A percentile compares a stretch with the other conserved stretches of the same genome.
Conservation (phyloP, 2,888 invertebrate species). For the Melanchra persicariae region DNA sequence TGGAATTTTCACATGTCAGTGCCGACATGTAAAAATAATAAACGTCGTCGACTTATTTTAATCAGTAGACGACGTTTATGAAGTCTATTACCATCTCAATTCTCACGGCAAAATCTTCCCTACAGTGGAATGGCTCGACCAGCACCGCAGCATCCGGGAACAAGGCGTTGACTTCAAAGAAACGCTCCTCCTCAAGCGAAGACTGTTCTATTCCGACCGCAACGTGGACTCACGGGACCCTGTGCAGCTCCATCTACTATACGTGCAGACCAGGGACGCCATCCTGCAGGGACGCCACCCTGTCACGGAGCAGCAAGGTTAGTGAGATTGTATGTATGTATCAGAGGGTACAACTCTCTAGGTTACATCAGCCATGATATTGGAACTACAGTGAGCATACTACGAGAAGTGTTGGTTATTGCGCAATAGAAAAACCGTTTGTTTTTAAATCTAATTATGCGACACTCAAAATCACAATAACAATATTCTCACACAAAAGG, state of each 20-base stretch:
- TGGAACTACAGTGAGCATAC: too few relatives aligned
- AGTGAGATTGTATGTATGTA: slow-evolving; percentile 47
- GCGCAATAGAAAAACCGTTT: too few relatives aligned
- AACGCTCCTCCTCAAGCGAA: slow-evolving; percentile 96
- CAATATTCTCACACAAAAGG: too few relatives aligned
- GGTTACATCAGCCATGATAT: too few relatives aligned
- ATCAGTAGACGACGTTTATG: too few relatives aligned
- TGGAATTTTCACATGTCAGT: too few relatives aligned
- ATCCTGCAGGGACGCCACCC: slow-evolving; percentile 99
- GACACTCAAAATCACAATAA: too few relatives aligned
- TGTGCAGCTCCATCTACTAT: slow-evolving; percentile 98
- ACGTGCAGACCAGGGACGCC: slow-evolving; percentile 99
- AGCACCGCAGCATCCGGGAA: slow-evolving; percentile 98
- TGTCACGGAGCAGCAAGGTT: slow-evolving; percentile 96
- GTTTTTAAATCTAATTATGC: too few relatives aligned
- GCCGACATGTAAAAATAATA: too few relatives aligned
- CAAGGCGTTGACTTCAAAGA: slow-evolving; percentile 97
- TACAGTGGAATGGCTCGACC: slow-evolving; percentile 98
- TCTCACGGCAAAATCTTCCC: background rate
- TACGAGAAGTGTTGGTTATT: too few relatives aligned
- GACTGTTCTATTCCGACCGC: slow-evolving; percentile 99
- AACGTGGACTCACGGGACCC: slow-evolving; percentile 99
- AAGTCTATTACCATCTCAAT: background rate
- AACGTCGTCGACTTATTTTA: too few relatives aligned
- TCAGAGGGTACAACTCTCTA: too few relatives aligned